phyloP scores from a whole-genome alignment of 2,888 invertebrate species.

The Electrophaes corylata region DNA sequence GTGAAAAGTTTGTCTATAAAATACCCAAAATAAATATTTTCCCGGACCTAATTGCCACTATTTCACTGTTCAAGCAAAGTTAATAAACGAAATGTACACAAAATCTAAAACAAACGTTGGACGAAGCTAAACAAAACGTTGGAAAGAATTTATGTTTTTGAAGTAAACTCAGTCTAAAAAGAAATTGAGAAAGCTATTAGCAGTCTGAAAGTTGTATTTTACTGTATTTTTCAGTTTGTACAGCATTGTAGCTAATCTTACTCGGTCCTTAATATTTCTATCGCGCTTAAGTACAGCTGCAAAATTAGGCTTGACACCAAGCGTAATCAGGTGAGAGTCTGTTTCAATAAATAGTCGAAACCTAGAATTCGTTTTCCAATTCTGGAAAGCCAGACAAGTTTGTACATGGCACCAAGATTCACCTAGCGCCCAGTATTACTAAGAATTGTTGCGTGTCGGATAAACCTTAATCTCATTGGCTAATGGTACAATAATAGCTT shows the following conservation, averaged over 20 bases:
- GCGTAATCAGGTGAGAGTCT: no score
- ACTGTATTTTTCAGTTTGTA: neutral
- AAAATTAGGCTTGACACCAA: no score
- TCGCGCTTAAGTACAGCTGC: no score
- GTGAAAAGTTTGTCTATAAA: neutral
- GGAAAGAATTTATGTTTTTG: neutral
- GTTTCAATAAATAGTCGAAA: no score
- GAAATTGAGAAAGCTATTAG: neutral
- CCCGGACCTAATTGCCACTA: neutral
- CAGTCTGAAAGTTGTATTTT: neutral
- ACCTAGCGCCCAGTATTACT: no score
- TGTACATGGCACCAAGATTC: no score
- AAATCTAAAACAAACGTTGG: neutral
- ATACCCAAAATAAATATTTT: neutral
- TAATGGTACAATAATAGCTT: no score
- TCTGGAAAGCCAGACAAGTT: no score
- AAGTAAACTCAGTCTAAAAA: neutral
- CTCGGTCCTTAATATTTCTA: no score
- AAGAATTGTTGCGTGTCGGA: no score
- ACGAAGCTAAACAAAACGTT: neutral
- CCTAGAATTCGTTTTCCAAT: no score
- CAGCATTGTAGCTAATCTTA: neutral
- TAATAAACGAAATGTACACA: neutral
- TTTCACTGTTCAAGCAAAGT: neutral
- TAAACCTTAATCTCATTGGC: no score